A percentile compares a stretch with the other conserved stretches of the same genome.
Evolutionary conservation across 2,113 vertebrate species (phyloP).

Genomic region (Trichechus manatus): DNA sequence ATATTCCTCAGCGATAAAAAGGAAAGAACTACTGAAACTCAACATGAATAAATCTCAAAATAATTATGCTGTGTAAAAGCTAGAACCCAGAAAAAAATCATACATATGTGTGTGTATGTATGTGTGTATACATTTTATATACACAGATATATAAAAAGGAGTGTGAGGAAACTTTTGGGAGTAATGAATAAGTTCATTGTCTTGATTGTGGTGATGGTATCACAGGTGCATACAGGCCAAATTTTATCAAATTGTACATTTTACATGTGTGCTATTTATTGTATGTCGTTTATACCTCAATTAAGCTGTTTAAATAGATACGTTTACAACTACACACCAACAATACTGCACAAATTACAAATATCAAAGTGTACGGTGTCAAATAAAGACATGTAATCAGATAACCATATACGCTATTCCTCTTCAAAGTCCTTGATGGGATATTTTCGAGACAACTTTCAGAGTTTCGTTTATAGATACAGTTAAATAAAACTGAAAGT

Average conservation of each 20-base stretch:
- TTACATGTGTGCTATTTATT: neutral
- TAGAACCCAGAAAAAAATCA: neutral
- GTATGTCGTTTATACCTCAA: neutral
- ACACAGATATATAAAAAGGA: neutral
- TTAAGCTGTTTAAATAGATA: conserved; percentile 32
- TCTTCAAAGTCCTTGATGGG: neutral
- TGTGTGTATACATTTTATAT: no score
- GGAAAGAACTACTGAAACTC: neutral
- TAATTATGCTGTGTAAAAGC: neutral
- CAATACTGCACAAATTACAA: conserved; percentile 46
- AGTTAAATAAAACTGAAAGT: neutral
- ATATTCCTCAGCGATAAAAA: neutral
- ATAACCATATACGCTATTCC: neutral
- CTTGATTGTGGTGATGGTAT: neutral
- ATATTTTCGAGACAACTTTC: neutral
- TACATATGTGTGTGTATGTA: no score
- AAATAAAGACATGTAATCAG: conserved; percentile 18
- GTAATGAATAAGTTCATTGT: neutral
- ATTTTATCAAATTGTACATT: neutral
- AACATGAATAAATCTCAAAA: neutral
- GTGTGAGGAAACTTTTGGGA: neutral
- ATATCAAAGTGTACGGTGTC: neutral
- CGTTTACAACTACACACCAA: neutral
- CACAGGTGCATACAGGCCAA: neutral
- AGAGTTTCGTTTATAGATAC: neutral